phyloP scores from a whole-genome alignment of 2,888 invertebrate genomes.

The Biston betularia region DNA sequence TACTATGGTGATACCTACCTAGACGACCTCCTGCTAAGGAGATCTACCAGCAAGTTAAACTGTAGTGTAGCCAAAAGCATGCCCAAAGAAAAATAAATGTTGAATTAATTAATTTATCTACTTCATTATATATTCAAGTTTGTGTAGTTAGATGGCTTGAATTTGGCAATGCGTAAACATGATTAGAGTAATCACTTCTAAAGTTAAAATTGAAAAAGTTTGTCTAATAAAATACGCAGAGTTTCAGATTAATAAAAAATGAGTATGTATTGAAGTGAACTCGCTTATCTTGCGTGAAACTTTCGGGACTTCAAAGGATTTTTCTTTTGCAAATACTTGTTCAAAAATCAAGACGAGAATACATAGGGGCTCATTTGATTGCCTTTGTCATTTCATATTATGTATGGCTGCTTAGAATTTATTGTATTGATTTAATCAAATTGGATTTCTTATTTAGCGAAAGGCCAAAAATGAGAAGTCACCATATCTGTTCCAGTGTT shows the following conservation, averaged over 20 bases:
- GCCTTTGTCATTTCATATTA: not conserved
- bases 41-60: no score
- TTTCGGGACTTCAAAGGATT: constrained; percentile 22
- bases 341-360: constrained; percentile 11
- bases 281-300: constrained; percentile 17
- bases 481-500: no score
- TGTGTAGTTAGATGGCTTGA: constrained; percentile 23
- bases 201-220: constrained; percentile 56
- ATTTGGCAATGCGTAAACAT: constrained; percentile 43
- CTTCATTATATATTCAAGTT: not conserved
- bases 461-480: not conserved
- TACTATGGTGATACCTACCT: no score
- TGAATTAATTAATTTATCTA: not conserved
- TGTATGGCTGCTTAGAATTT: not conserved
- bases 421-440: not conserved
- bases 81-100: no score
- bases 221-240: constrained; percentile 44
- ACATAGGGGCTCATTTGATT: constrained; percentile 17
- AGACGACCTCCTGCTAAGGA: no score
- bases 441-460: not conserved
- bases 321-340: constrained; percentile 19
- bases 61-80: no score
- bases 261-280: constrained; percentile 19
- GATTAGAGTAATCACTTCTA: constrained; percentile 36
- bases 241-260: constrained; percentile 31